phyloP scores from a whole-genome alignment of 2,113 vertebrate species.

The Plotosus lineatus region DNA sequence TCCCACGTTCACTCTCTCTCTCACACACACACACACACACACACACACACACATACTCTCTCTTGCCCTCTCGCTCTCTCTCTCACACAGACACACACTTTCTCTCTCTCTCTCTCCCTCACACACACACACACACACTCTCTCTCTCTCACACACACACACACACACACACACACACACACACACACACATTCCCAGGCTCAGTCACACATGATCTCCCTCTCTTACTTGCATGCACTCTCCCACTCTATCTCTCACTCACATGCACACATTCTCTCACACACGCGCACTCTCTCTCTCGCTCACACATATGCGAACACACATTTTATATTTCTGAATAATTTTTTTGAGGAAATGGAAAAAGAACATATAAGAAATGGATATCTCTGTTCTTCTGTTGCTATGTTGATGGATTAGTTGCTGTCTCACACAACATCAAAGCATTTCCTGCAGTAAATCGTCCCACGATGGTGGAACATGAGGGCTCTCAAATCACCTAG shows the following conservation, averaged over 20 bases:
- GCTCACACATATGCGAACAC: not conserved
- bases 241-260: not conserved
- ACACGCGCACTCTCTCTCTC: not conserved
- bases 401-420: slow-evolving; percentile 35
- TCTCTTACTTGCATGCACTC: too few species aligned
- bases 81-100: too few species aligned
- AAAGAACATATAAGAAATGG: not conserved
- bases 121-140: too few species aligned
- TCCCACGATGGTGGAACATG: slow-evolving; percentile 58
- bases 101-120: not conserved
- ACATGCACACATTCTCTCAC: not conserved
- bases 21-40: too few species aligned
- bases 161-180: too few species aligned
- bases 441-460: slow-evolving; percentile 62
- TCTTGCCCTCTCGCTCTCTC: too few species aligned
- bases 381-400: slow-evolving; percentile 7
- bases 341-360: not conserved
- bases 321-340: not conserved
- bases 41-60: not conserved
- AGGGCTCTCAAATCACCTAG: slow-evolving; percentile 61
- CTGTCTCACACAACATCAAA: slow-evolving; percentile 38
- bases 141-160: not conserved
- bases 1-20: too few species aligned
- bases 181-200: too few species aligned
- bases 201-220: too few species aligned